Conservation (phyloP, 1,140 invertebrate genomes). For the Helicoverpa zea region DNA sequence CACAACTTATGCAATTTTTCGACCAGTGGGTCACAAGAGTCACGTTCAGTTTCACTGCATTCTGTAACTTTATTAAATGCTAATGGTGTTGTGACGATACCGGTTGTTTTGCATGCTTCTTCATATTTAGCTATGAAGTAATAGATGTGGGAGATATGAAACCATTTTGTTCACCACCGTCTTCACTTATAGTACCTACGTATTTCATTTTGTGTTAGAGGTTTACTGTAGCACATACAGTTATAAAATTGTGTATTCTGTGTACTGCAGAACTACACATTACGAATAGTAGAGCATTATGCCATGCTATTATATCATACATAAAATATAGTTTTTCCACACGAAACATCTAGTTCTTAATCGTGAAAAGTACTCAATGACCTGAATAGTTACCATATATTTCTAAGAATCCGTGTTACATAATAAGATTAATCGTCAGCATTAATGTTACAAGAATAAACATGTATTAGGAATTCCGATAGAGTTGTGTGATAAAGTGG, state of each 20-base stretch:
- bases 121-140: background rate
- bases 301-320: too few relatives aligned
- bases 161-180: too few relatives aligned
- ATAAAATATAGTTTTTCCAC: too few relatives aligned
- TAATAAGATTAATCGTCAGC: slow-evolving; percentile 18
- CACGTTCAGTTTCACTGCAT: slow-evolving; percentile 37
- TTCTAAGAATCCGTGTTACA: background rate
- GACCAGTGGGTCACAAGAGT: slow-evolving; percentile 37
- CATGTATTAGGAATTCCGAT: slow-evolving; percentile 46
- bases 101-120: slow-evolving; percentile 25
- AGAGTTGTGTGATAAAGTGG: slow-evolving; percentile 39
- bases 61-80: slow-evolving; percentile 28
- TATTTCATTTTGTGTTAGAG: too few relatives aligned
- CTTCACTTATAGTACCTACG: too few relatives aligned
- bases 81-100: slow-evolving; percentile 36
- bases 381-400: background rate
- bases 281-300: too few relatives aligned
- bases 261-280: too few relatives aligned
- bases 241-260: too few relatives aligned
- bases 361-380: background rate
- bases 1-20: slow-evolving; percentile 32
- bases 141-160: background rate
- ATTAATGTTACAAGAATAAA: slow-evolving; percentile 44
- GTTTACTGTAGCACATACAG: too few relatives aligned
- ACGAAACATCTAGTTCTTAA: background rate